Percentiles rank a stretch among this genome's conserved stretches.
Evolutionary conservation across 2,797 vertebrate species (phyloP).

Genomic region (Meda fulgida): DNA sequence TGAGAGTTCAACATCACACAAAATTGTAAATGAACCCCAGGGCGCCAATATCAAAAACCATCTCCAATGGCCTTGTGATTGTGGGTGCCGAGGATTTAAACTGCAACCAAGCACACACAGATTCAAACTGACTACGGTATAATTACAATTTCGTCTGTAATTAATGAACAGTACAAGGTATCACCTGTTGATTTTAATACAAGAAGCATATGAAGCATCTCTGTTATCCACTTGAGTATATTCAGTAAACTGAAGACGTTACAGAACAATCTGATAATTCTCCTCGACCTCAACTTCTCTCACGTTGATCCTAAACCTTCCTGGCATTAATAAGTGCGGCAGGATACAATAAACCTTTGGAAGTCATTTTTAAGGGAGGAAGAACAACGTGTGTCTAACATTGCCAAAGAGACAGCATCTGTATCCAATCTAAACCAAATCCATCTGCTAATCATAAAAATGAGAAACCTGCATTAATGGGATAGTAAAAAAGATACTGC

Average conservation of each 20-base stretch:
- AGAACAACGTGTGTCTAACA: constrained; percentile 71
- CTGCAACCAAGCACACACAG: background rate
- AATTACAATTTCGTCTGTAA: constrained; percentile 23
- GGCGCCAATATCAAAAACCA: constrained; percentile 17
- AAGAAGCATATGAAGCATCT: background rate
- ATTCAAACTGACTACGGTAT: background rate
- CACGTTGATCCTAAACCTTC: constrained; percentile 54
- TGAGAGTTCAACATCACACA: constrained; percentile 36
- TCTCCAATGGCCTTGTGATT: constrained; percentile 25
- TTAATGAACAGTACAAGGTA: background rate
- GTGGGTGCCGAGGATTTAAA: constrained; percentile 29
- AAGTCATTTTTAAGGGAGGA: constrained; percentile 61
- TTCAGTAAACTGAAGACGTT: background rate
- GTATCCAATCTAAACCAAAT: constrained; percentile 71
- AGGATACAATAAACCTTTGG: constrained; percentile 67
- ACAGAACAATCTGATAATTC: constrained; percentile 17
- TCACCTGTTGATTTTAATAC: constrained; percentile 6
- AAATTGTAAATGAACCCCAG: constrained; percentile 15
- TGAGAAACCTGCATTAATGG: constrained; percentile 56
- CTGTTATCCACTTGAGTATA: background rate
- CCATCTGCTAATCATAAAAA: constrained; percentile 71
- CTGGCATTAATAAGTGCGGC: constrained; percentile 64
- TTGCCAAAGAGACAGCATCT: constrained; percentile 72
- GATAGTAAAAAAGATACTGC: constrained; percentile 43
- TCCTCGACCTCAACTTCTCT: constrained; percentile 57